Conservation (phyloP, 2,113 vertebrate genomes). For the Tychaedon coryphoeus region DNA sequence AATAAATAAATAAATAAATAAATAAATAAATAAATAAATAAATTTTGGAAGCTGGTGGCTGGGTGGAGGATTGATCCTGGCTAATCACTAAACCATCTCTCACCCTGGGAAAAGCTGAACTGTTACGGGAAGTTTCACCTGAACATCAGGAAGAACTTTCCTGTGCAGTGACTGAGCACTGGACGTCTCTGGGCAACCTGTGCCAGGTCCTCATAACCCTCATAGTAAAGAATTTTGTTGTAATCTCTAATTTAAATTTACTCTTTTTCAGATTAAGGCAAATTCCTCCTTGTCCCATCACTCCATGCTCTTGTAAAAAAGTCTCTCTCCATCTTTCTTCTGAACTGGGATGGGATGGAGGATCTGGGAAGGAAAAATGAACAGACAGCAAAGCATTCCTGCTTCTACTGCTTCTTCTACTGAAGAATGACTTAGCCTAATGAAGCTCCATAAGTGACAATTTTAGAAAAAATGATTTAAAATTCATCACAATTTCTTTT, state of each 20-base stretch:
- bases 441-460: neutral
- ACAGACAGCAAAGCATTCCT: neutral
- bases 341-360: neutral
- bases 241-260: neutral
- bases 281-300: neutral
- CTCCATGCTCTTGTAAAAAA: neutral
- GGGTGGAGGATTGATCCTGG: neutral
- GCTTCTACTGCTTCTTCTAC: neutral
- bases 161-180: neutral
- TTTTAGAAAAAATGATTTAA: neutral
- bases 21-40: neutral
- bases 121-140: neutral
- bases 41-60: neutral
- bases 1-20: no score
- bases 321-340: neutral
- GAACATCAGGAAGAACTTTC: neutral
- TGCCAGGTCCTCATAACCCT: neutral
- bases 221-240: rapidly evolving
- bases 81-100: neutral
- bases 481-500: neutral
- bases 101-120: neutral
- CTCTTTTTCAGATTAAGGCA: neutral
- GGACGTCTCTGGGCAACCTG: neutral
- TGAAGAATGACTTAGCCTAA: neutral
- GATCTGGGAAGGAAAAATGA: neutral